These are phyloP conservation scores for Microtus oregoni DNA, from an alignment of 2,113 vertebrate species.

Conservation along the genomic window DNA sequence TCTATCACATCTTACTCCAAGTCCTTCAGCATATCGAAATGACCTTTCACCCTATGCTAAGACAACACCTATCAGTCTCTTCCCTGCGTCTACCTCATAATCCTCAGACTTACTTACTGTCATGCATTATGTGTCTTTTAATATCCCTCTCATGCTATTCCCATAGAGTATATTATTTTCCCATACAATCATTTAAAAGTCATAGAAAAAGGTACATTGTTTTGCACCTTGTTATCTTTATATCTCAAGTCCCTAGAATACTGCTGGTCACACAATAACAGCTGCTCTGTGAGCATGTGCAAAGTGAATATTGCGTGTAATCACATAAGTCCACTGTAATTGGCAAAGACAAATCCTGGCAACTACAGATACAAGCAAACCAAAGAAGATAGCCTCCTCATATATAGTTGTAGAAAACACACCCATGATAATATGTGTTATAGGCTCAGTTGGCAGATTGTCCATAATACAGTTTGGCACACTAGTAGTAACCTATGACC, in stretches of 20 bases:
- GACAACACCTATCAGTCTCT: rapidly evolving
- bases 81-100: background rate
- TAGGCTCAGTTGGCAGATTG: background rate
- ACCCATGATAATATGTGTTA: too few species aligned
- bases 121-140: background rate
- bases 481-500: background rate
- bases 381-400: background rate
- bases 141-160: background rate
- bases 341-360: background rate
- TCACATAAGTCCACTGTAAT: background rate
- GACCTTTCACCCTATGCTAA: background rate
- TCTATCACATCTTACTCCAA: background rate
- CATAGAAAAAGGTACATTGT: background rate
- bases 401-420: background rate
- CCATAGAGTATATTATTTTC: background rate
- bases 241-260: background rate
- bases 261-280: background rate
- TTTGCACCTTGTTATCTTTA: background rate
- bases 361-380: background rate
- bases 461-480: too few species aligned
- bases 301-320: background rate
- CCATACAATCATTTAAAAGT: background rate
- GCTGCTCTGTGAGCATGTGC: background rate
- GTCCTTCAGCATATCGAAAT: background rate
- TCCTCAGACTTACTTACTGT: background rate